phyloP scores from a whole-genome alignment of 2,888 invertebrate species.

The Troglohyphantes excavatus region DNA sequence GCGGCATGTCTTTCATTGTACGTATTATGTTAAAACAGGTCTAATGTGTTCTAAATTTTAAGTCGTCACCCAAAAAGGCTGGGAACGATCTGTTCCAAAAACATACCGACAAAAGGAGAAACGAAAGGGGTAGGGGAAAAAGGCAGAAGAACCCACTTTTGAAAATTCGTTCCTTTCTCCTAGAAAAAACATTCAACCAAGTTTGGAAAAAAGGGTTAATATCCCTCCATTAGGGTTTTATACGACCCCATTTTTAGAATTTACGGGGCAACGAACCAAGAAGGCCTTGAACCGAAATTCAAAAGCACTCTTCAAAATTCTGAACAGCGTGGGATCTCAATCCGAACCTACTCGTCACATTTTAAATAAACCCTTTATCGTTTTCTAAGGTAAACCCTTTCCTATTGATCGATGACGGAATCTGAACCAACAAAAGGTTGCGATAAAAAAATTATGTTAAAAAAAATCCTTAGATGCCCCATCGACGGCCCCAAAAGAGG shows the following conservation, averaged over 20 bases:
- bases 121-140: background rate
- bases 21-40: no score
- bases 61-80: background rate
- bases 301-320: background rate
- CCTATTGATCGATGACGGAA: conserved; percentile 27
- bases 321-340: background rate
- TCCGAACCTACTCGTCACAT: background rate
- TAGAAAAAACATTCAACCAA: background rate
- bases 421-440: conserved; percentile 4
- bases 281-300: conserved; percentile 47
- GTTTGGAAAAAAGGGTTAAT: conserved; percentile 58
- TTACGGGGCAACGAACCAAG: conserved; percentile 45
- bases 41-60: background rate
- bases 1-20: no score
- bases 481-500: background rate
- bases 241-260: conserved; percentile 48
- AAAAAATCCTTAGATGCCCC: background rate
- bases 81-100: background rate
- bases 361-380: conserved; percentile 6
- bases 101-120: background rate
- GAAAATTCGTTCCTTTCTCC: conserved; percentile 16
- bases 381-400: conserved; percentile 13
- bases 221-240: conserved; percentile 52
- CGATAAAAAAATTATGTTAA: background rate
- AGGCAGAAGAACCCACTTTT: conserved; percentile 52